A percentile compares a stretch with the other conserved stretches of the same genome.
Evolutionary conservation across 2,113 vertebrate genomes (phyloP).

Genomic region (Apteryx mantelli): DNA sequence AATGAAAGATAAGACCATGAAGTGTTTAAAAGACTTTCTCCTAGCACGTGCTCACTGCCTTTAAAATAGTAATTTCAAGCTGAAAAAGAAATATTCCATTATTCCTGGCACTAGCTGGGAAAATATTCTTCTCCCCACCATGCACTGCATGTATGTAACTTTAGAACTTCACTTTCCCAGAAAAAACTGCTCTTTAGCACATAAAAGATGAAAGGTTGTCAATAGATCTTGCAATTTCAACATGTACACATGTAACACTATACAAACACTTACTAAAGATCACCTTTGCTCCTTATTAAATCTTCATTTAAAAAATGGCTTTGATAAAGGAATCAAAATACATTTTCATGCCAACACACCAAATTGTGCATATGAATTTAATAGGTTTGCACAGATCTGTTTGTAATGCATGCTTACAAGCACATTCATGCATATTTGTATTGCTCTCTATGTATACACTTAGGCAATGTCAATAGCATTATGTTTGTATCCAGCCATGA

Average conservation of each 20-base stretch:
- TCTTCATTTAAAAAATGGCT: neutral
- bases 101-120: neutral
- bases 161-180: neutral
- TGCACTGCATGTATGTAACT: neutral
- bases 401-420: neutral
- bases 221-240: neutral
- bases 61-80: neutral
- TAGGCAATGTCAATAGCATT: neutral
- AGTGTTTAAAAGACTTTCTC: neutral
- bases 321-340: neutral
- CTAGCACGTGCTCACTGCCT: neutral
- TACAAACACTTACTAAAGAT: neutral
- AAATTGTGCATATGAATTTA: neutral
- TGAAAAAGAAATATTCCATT: neutral
- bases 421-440: neutral
- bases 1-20: neutral
- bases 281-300: neutral
- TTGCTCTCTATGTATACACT: neutral
- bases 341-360: neutral
- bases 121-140: neutral
- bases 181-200: neutral
- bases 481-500: neutral
- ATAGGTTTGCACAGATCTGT: neutral
- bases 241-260: rapidly evolving
- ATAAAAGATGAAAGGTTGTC: neutral